Conservation (phyloP, 2,113 vertebrate species). For the Willisornis vidua region DNA sequence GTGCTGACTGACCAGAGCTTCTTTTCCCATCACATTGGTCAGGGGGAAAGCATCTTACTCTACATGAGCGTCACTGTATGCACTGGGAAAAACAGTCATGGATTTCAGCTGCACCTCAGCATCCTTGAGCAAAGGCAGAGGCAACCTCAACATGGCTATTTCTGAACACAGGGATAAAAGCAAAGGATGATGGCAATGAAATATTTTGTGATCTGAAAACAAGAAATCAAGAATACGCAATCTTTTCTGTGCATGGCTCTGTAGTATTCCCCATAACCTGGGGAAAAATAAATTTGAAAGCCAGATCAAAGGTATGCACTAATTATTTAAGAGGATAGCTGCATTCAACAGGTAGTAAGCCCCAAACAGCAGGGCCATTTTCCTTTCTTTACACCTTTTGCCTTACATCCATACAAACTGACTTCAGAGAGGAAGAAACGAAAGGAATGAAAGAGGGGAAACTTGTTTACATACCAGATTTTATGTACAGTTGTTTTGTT, state of each 20-base stretch:
- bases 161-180: neutral
- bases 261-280: neutral
- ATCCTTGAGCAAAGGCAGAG: neutral
- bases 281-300: neutral
- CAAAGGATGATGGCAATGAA: neutral
- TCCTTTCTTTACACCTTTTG: neutral
- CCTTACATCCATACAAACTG: neutral
- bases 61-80: neutral
- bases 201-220: neutral
- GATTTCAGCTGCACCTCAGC: neutral
- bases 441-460: neutral
- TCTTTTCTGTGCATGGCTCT: neutral
- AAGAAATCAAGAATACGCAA: neutral
- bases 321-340: neutral
- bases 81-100: neutral
- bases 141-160: neutral
- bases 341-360: neutral
- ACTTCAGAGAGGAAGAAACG: neutral
- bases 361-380: neutral
- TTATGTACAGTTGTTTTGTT: neutral
- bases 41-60: neutral
- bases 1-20: neutral
- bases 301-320: neutral
- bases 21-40: neutral
- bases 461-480: neutral